Base-by-base conservation (phyloP, 2,113 vertebrate species). In the Sapayoa aenigma region DNA sequence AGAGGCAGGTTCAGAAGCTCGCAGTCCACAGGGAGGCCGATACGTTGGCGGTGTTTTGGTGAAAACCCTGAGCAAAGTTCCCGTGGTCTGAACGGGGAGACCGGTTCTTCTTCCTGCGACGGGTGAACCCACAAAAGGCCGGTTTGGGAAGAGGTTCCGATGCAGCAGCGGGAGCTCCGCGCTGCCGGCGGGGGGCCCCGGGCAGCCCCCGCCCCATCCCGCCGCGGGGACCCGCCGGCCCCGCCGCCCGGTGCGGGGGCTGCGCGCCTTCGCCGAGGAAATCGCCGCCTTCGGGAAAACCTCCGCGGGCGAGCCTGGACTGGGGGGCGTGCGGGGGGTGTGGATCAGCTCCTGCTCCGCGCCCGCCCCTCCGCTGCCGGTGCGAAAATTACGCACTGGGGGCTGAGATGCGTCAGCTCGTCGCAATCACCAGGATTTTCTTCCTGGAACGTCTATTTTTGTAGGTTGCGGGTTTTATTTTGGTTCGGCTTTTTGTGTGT, bases 51-150 rank as follows among this genome's bases (percentile, higher is more conserved):
- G 25, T 5, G 7, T 24, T 50, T 19, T 4, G 52, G 74, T 27
- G 35, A 9, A 55, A 67, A 35, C 66, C 7, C 66, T 2, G 15
- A 22, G 44, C 37, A 3, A 18, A 28, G 15, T 9, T 49, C 27
- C 23, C 2, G 9, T 9, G 28, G 1, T 17, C 33, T 33, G 68
- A 73, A 11, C 11, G 14, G 6, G 46, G 46, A 21, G 15, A 2
- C 18, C 21, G 1, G 3, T 9, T 21, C 35, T 19, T 27, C 24
- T 2, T 2, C 24, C 3, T 2, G 33, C 2, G 53, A 1, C 84
- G 72, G 65, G 52, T 56, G 67, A 35, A 65, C 12, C 16, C 18
- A 21, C 12, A 3, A 76, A 16, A 14, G 24, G 19, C 41, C 2
- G 3, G 3, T 8, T 8, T 5, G 65, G 62, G 9, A 19, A 4